Conservation (phyloP, 2,113 vertebrate species). For the Equus przewalskii region DNA sequence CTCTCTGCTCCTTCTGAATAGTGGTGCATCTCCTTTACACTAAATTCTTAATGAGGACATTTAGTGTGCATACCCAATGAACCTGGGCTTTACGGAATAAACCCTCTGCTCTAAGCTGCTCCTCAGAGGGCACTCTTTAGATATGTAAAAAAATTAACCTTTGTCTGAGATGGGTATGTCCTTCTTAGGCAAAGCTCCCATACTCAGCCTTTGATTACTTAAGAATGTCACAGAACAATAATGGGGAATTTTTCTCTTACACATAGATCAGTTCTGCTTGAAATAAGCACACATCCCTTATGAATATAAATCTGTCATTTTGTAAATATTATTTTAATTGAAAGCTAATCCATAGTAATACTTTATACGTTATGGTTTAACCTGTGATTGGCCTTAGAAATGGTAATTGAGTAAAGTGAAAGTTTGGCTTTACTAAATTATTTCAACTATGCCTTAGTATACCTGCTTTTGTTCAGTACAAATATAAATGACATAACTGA, state of each 20-base stretch:
- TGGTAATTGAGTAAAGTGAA: not conserved
- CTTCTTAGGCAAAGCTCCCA: not conserved
- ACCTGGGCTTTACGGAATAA: not conserved
- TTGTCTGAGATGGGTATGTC: not conserved
- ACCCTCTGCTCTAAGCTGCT: not conserved
- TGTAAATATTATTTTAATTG: not conserved
- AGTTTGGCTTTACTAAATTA: not conserved
- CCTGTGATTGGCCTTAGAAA: not conserved
- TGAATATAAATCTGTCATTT: not conserved
- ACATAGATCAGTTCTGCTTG: not conserved
- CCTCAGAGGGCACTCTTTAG: not conserved
- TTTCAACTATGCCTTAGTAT: not conserved
- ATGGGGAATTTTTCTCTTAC: not conserved
- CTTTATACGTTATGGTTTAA: not conserved
- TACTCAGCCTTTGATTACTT: not conserved
- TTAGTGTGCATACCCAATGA: not conserved
- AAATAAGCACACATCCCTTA: not conserved
- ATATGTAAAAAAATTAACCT: not conserved
- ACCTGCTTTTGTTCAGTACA: not conserved
- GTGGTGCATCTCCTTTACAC: not conserved
- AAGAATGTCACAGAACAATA: not conserved
- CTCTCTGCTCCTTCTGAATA: not conserved
- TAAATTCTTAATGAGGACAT: not conserved
- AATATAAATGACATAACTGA: not conserved
- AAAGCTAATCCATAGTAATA: not conserved